Percentiles rank a stretch among this genome's conserved stretches.
Evolutionary conservation across 35 echinoderm and acorn worm genomes (phyloP).

Genomic region (Lytechinus pictus): DNA sequence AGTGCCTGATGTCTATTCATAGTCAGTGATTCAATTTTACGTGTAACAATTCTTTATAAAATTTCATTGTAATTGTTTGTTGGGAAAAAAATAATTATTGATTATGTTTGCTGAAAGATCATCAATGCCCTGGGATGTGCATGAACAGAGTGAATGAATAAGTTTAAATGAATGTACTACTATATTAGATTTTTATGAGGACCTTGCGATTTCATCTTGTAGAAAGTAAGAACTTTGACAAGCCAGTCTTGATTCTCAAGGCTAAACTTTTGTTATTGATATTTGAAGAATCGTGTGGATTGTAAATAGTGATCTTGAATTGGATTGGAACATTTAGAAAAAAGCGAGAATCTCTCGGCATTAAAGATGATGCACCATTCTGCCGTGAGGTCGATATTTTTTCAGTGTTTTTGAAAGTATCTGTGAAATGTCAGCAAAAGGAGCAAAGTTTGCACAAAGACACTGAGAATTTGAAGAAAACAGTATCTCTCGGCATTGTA

Average conservation of each 20-base stretch:
- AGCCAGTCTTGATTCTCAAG: neutral
- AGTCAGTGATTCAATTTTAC: neutral
- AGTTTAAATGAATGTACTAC: no score
- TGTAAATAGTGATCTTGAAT: neutral
- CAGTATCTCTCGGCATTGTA: no score
- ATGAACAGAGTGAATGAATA: neutral
- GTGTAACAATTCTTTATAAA: neutral
- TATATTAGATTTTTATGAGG: neutral
- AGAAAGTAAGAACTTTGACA: neutral
- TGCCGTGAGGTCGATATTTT: no score
- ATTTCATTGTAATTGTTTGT: neutral
- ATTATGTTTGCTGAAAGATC: neutral
- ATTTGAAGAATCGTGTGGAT: no score
- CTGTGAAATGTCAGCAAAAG: neutral
- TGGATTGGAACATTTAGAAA: neutral
- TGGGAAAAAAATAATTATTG: neutral
- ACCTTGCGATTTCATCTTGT: neutral
- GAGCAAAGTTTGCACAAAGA: no score
- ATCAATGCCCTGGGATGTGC: neutral
- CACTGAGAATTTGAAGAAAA: no score
- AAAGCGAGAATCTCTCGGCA: no score
- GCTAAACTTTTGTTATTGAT: neutral
- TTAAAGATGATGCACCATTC: no score
- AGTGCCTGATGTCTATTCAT: neutral
- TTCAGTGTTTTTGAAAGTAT: neutral